Conservation (phyloP, 2,797 vertebrate genomes). For the Nannoperca obscura region DNA sequence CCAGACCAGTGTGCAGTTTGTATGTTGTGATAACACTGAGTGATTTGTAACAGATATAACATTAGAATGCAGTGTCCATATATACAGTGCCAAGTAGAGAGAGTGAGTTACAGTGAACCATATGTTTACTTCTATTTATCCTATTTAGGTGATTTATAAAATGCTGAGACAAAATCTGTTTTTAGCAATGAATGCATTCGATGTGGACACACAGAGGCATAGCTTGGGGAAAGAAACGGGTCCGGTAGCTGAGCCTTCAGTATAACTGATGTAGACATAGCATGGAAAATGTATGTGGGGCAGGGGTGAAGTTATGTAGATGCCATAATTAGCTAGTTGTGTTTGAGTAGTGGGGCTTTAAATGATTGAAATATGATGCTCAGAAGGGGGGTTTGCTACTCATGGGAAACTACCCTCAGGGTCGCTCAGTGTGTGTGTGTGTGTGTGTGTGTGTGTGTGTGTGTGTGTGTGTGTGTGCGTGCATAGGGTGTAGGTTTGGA, state of each 20-base stretch:
- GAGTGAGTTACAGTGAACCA: slow-evolving; percentile 12
- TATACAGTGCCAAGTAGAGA: slow-evolving; percentile 12
- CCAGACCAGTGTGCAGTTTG: neutral
- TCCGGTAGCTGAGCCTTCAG: slow-evolving; percentile 54
- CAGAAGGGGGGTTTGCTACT: slow-evolving; percentile 38
- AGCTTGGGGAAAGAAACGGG: slow-evolving; percentile 60
- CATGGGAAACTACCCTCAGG: slow-evolving; percentile 61
- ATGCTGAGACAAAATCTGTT: slow-evolving; percentile 29
- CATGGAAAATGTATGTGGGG: slow-evolving; percentile 73
- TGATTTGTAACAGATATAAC: slow-evolving; percentile 21
- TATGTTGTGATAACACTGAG: neutral
- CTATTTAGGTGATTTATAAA: neutral
- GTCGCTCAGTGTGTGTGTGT: slow-evolving; percentile 15
- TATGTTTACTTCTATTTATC: slow-evolving; percentile 18
- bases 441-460: slow-evolving; percentile 23
- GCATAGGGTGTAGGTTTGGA: slow-evolving; percentile 24
- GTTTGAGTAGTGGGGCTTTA: slow-evolving; percentile 71
- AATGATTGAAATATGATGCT: slow-evolving; percentile 74
- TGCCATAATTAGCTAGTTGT: slow-evolving; percentile 76
- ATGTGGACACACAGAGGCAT: slow-evolving; percentile 38
- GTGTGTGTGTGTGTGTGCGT: slow-evolving; percentile 22
- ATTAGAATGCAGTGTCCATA: neutral
- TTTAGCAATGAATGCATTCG: slow-evolving; percentile 54
- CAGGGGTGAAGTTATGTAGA: slow-evolving; percentile 67
- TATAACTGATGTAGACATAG: slow-evolving; percentile 64